Base-by-base conservation (phyloP, 2,888 invertebrate species). In the Thecophora atra region DNA sequence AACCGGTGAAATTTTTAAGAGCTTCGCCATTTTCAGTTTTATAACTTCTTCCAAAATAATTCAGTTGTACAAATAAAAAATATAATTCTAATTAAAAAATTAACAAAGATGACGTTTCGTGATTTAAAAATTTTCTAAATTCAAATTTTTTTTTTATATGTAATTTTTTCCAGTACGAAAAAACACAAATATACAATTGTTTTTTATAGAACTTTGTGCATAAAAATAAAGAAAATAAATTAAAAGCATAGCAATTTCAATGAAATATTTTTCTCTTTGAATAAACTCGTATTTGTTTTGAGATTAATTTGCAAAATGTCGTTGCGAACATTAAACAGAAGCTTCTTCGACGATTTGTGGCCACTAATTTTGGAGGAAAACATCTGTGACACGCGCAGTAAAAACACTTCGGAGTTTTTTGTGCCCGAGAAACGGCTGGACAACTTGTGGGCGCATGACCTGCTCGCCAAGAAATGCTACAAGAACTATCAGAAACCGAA, bases 341-440 rank as follows among this genome's bases (percentile, higher is more conserved):
- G 69, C 0, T 81, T 83, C 70, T 81, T 81, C 21, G 80, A 84
- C 6, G 73, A 76, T 6, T 72, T 84, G 7, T 83, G 84, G 84
- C 84, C 84, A 0, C 65, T 78, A n/a, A 79, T 84, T 67, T 71
- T 84, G 21, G 75, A 82, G 1, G 76, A 79, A 5, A 82, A 81
- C 66, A 42, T 72, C 13, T 84, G 82, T 62, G 79, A 78, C 6
- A 73, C 78, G 21, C 63, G 72, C 24, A 79, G 76, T 54, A 70
- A 75, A 24, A 51, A 76, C 4, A 51, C 28, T 8, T 28, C 37
- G 0, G 71, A 76, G n/a, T 79, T 67, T 24, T 83, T 81, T 69
- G 72, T 73, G 24, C 84, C 84, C 0, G 26, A 72, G n/a, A 54
- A 74, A 4, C 64, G 69, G 15, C 83, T 83, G 51, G 70, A 78